These are phyloP conservation scores for Trypoxylon attenuatum DNA, from an alignment of 2,888 invertebrate species.

Conservation along the genomic window DNA sequence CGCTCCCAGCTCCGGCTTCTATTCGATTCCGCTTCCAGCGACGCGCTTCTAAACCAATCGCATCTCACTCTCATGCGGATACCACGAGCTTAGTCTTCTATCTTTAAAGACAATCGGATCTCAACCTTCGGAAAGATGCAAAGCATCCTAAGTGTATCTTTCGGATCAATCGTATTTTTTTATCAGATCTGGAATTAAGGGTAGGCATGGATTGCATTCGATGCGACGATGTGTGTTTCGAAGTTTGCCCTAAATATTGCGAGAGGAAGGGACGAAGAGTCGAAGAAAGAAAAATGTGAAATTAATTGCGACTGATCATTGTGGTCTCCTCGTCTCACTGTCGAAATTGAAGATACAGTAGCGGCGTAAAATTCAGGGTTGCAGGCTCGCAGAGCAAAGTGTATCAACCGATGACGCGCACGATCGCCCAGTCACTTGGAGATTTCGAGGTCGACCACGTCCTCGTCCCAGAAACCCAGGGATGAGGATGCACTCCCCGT, in stretches of 20 bases:
- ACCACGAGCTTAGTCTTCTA: too few relatives aligned
- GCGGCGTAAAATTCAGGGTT: neutral
- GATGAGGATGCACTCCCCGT: slow-evolving; percentile 42
- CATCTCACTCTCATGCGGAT: neutral
- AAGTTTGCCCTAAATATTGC: neutral
- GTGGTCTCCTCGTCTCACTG: too few relatives aligned
- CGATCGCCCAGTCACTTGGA: slow-evolving; percentile 38
- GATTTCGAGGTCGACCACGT: slow-evolving; percentile 46
- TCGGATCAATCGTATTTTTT: too few relatives aligned
- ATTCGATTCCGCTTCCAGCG: slow-evolving; percentile 7
- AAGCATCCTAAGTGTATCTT: too few relatives aligned
- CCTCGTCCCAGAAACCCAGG: slow-evolving; percentile 45
- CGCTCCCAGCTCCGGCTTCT: slow-evolving; percentile 14
- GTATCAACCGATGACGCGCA: slow-evolving; percentile 33
- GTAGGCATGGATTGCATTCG: too few relatives aligned
- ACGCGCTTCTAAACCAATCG: neutral
- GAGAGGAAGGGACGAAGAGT: neutral
- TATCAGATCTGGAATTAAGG: too few relatives aligned
- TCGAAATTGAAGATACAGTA: too few relatives aligned
- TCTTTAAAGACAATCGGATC: too few relatives aligned
- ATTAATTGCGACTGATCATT: too few relatives aligned
- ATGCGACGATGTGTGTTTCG: neutral
- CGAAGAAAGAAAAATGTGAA: neutral
- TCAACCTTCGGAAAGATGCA: too few relatives aligned
- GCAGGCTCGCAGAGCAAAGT: slow-evolving; percentile 13